These are phyloP conservation scores for Sylvilagus bachmani DNA, from an alignment of 2,113 vertebrate genomes.

Conservation along the genomic window DNA sequence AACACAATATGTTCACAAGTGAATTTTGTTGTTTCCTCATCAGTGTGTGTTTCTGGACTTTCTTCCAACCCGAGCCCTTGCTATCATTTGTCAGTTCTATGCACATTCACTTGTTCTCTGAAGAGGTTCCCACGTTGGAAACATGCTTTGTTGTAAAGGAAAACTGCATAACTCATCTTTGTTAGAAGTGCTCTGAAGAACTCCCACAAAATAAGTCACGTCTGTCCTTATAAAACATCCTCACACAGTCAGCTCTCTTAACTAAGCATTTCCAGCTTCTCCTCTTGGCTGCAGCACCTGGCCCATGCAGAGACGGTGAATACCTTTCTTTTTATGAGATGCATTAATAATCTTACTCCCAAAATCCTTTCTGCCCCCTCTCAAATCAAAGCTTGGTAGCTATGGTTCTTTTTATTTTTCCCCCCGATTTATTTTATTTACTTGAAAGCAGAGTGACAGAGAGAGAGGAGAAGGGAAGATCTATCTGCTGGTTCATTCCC, in stretches of 20 bases:
- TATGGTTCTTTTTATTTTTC: not conserved
- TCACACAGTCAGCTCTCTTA: not conserved
- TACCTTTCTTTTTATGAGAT: not conserved
- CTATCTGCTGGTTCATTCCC: too few species aligned
- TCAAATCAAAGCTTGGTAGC: not conserved
- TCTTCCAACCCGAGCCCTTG: not conserved
- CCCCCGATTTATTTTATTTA: too few species aligned
- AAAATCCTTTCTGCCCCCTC: not conserved
- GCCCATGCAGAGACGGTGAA: not conserved
- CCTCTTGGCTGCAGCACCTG: not conserved
- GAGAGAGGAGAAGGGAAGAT: too few species aligned
- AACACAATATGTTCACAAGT: not conserved
- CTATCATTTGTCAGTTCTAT: not conserved
- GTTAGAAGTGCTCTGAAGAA: constrained; percentile 7
- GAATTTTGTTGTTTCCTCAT: not conserved
- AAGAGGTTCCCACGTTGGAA: not conserved
- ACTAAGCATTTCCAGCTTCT: not conserved
- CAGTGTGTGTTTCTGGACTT: constrained; percentile 15
- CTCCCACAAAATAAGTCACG: not conserved
- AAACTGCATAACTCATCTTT: not conserved
- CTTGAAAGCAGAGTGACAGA: too few species aligned
- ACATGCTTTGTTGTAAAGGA: not conserved
- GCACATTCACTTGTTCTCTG: not conserved
- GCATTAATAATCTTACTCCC: not conserved
- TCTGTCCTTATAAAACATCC: not conserved